A percentile compares a stretch with the other conserved stretches of the same genome.
Evolutionary conservation across 2,113 vertebrate genomes (phyloP).

Genomic region (Axis porcinus): DNA sequence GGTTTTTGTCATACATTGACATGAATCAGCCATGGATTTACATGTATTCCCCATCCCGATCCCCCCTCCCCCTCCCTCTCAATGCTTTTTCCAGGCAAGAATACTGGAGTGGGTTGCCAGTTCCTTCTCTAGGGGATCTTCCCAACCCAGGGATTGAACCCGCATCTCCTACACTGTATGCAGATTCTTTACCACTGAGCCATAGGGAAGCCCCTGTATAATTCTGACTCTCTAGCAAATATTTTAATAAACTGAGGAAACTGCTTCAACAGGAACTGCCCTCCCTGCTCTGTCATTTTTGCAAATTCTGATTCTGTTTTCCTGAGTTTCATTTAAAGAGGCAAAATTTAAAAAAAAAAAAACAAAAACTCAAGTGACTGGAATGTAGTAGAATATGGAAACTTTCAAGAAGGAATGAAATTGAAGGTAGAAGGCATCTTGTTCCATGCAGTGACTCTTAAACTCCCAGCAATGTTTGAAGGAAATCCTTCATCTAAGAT

Average conservation of each 20-base stretch:
- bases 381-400: neutral
- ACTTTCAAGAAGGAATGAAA: neutral
- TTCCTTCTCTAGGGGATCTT: neutral
- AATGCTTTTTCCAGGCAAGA: neutral
- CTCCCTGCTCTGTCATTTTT: neutral
- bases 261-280: neutral
- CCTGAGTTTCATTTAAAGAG: neutral
- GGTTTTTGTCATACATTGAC: too few relatives aligned
- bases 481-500: neutral
- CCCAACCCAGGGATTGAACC: neutral
- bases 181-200: neutral
- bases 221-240: neutral
- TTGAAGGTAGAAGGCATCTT: neutral
- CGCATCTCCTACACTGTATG: neutral
- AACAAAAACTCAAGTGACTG: neutral
- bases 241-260: neutral
- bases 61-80: too few relatives aligned
- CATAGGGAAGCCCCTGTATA: neutral
- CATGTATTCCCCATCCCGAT: too few relatives aligned
- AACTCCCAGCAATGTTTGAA: neutral
- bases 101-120: neutral
- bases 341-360: neutral
- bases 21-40: too few relatives aligned
- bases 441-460: neutral
- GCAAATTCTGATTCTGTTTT: neutral